These are phyloP conservation scores for Nebria brevicollis DNA, from an alignment of 2,888 invertebrate species.

Conservation along the genomic window DNA sequence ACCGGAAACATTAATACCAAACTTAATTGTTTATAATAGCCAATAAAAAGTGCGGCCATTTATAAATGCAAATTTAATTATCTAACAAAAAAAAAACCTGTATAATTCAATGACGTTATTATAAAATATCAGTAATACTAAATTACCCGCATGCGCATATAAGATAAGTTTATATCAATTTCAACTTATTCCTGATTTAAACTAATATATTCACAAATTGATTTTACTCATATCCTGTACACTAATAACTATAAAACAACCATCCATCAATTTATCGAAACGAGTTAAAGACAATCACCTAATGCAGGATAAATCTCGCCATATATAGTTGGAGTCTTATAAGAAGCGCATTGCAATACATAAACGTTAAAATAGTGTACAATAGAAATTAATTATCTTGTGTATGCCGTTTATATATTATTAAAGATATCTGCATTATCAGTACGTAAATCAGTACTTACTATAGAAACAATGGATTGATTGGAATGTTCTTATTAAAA, in stretches of 20 bases:
- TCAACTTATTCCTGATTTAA: background rate
- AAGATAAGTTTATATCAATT: background rate
- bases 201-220: background rate
- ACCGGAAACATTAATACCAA: slow-evolving; percentile 1
- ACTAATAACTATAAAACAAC: background rate
- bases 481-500: too few species aligned
- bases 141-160: background rate
- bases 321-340: too few species aligned
- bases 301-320: too few species aligned
- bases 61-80: background rate
- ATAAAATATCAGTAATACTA: background rate
- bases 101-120: background rate
- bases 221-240: background rate
- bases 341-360: too few species aligned
- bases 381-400: too few species aligned
- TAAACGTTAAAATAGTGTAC: too few species aligned
- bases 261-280: background rate
- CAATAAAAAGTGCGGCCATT: background rate
- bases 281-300: background rate
- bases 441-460: too few species aligned
- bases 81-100: background rate
- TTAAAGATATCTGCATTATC: too few species aligned
- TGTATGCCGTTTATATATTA: too few species aligned
- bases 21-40: background rate
- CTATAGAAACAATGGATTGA: too few species aligned